A percentile compares a stretch with the other conserved stretches of the same genome.
Conservation (phyloP, 1,140 invertebrate genomes). For the Drosophila subobscura region DNA sequence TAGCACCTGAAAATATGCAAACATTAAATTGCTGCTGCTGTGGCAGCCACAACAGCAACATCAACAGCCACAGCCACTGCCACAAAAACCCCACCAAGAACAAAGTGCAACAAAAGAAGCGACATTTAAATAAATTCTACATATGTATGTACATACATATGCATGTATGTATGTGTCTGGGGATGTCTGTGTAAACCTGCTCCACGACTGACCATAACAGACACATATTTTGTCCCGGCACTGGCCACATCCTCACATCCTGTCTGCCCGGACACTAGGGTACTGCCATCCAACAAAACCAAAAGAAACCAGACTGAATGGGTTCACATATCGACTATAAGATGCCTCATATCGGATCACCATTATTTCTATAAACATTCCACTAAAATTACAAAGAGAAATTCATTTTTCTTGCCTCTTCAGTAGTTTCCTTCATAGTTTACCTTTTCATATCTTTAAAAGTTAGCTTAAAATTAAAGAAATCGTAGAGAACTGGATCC, state of each 20-base stretch:
- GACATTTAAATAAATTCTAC: slow-evolving; percentile 66
- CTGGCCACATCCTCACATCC: slow-evolving; percentile 64
- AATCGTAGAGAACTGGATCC: too few species aligned
- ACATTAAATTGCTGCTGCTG: slow-evolving; percentile 77
- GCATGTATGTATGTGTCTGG: too few species aligned
- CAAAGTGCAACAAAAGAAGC: slow-evolving; percentile 48
- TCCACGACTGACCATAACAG: slow-evolving; percentile 75
- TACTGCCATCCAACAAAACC: slow-evolving; percentile 35
- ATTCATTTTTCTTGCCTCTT: too few species aligned
- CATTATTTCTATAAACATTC: too few species aligned
- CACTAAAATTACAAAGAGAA: too few species aligned
- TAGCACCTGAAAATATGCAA: slow-evolving; percentile 84
- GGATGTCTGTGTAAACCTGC: slow-evolving; percentile 28
- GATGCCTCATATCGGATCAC: too few species aligned
- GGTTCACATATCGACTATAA: too few species aligned
- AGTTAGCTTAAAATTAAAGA: too few species aligned
- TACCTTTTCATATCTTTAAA: too few species aligned
- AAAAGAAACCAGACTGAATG: background rate
- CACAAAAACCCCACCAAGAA: slow-evolving; percentile 14
- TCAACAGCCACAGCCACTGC: background rate
- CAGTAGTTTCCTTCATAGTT: too few species aligned
- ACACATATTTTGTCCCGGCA: slow-evolving; percentile 82
- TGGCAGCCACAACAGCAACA: slow-evolving; percentile 43
- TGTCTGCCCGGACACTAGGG: slow-evolving; percentile 42
- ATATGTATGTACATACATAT: slow-evolving; percentile 13